Evolutionary conservation across 1,140 invertebrate genomes (phyloP).

Genomic region (Carposina sasakii): DNA sequence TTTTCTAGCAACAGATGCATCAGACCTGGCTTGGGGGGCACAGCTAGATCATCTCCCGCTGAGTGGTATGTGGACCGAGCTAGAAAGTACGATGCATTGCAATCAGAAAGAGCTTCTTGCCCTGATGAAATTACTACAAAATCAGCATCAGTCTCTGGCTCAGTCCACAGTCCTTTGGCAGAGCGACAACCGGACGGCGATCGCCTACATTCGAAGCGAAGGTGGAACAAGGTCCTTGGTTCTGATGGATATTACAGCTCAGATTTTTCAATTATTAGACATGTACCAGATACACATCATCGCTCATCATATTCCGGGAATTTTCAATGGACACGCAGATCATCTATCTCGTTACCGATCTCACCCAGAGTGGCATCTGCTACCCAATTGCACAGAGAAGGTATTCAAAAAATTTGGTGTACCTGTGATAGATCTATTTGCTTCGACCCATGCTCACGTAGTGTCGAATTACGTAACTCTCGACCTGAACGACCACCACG

Average conservation of each 20-base stretch:
- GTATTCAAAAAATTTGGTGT: constrained; percentile 30
- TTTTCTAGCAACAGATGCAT: constrained; percentile 38
- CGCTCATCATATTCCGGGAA: constrained; percentile 21
- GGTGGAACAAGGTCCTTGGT: constrained; percentile 34
- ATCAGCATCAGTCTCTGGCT: background rate
- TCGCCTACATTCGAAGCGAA: constrained; percentile 38
- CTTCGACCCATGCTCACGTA: constrained; percentile 30
- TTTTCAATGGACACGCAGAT: constrained; percentile 33
- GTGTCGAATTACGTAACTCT: constrained; percentile 26
- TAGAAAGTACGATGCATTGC: constrained; percentile 30
- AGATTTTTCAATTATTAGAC: constrained; percentile 15
- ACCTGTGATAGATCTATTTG: constrained; percentile 44
- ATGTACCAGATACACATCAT: constrained; percentile 16
- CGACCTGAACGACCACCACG: constrained; percentile 27
- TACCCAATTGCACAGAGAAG: constrained; percentile 19
- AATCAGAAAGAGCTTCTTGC: constrained; percentile 42
- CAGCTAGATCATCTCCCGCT: constrained; percentile 20
- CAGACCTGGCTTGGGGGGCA: constrained; percentile 31
- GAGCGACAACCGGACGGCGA: constrained; percentile 42
- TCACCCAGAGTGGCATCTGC: constrained; percentile 34
- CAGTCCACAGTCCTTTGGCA: constrained; percentile 28
- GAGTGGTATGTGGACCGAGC: constrained; percentile 22
- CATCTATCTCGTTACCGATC: constrained; percentile 22
- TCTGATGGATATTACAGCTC: constrained; percentile 21
- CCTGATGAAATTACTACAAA: constrained; percentile 13